These are phyloP conservation scores for Chelidonichthys spinosus DNA, from an alignment of 2,797 vertebrate species.

Conservation along the genomic window DNA sequence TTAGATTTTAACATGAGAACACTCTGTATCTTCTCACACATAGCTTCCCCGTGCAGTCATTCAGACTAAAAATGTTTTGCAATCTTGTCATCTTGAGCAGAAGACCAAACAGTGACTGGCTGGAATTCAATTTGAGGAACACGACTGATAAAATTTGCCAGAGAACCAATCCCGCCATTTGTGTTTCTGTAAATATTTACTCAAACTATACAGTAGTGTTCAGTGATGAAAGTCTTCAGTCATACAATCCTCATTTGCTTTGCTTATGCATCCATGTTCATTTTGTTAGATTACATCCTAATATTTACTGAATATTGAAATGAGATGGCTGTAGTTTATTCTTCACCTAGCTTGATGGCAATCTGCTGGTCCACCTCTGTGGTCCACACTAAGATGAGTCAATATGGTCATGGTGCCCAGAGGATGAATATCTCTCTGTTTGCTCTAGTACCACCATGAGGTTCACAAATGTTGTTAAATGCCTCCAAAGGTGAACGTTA, in stretches of 20 bases:
- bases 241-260: constrained; percentile 19
- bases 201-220: background rate
- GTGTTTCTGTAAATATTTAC: constrained; percentile 45
- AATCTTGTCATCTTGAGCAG: constrained; percentile 29
- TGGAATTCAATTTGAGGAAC: constrained; percentile 28
- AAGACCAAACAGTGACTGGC: constrained; percentile 42
- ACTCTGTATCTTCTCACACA: background rate
- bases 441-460: background rate
- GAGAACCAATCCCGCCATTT: constrained; percentile 26
- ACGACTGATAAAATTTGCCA: constrained; percentile 16
- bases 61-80: constrained; percentile 29
- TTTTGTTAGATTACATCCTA: constrained; percentile 30
- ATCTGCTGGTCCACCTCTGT: background rate
- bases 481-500: background rate
- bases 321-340: background rate
- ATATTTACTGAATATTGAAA: constrained; percentile 41
- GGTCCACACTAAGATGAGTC: background rate
- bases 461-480: background rate
- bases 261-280: constrained; percentile 27
- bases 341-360: background rate
- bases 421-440: background rate
- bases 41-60: background rate
- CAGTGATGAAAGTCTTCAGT: constrained; percentile 19
- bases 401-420: background rate
- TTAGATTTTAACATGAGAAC: constrained; percentile 6